Evolutionary conservation across 2,888 invertebrate species (phyloP), one percentile per base, ranked within the genome.

Genomic region (Erebia aethiops): DNA sequence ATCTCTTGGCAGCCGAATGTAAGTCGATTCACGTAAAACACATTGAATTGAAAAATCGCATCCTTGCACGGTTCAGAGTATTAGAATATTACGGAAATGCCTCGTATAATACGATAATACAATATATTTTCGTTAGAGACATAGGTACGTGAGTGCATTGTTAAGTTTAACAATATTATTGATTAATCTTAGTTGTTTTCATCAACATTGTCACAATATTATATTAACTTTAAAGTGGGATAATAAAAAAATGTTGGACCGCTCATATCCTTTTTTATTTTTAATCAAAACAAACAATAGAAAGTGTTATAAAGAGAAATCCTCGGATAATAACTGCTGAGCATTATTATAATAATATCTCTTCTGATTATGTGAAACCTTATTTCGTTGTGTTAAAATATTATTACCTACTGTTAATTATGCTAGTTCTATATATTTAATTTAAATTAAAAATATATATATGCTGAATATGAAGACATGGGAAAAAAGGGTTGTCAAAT

Each of bases 1-100:
- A 75, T 75, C 70, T 71, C 67, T 63, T 70, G 69, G 73, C 70
- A 73, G 65, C 70, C 67, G 62, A 58, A 70, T 69, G 73, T 70
- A 71, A 75, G 73, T 73, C 64, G 66, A 67, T 73, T 75, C 73
- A 73, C 73, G 71, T 71, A 71, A 66, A 73, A 73, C 66, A 70
- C 73, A 75, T 75, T 73, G 70, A 73, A 75, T 73, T 75, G 71
- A 71, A 73, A 75, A 73, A 75, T 73, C 70, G 71, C 71, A 71
- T 70, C 63, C 66, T 64, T 71, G 71, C 68, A 68, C 71, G 75
- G 58, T 71, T 70, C 58, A 67, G 69, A 64, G 52, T 72, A 69
- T 72, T 72, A 71, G 67, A 75, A 71, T 71, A 76, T 71, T 70
- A 73, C 62, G 18, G 43, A 56, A 56, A 69, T 69, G 66, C 41